A percentile compares a stretch with the other conserved stretches of the same genome.
phyloP scores from a whole-genome alignment of 2,888 invertebrate genomes.

The Julus scandinavius region DNA sequence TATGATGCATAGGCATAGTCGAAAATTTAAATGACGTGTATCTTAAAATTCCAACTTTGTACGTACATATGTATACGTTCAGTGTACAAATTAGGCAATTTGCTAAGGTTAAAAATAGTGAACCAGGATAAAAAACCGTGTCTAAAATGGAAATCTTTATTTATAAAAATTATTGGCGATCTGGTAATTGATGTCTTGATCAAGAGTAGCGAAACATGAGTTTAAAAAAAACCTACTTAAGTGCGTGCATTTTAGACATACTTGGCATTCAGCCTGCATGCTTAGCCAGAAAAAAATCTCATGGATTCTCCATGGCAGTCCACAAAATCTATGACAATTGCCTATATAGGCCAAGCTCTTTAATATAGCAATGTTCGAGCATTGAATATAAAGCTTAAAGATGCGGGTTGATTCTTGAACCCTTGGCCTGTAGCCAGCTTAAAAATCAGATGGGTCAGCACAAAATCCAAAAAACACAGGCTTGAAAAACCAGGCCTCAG shows the following conservation, averaged over 20 bases:
- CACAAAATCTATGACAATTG: not conserved
- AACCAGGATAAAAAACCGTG: not conserved
- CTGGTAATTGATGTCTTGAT: not conserved
- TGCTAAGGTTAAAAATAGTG: not conserved
- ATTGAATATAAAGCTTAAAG: too few relatives aligned
- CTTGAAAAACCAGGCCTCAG: too few relatives aligned
- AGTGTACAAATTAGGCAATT: not conserved
- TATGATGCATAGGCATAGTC: not conserved
- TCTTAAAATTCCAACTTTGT: not conserved
- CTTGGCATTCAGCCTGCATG: not conserved
- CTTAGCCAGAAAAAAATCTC: not conserved
- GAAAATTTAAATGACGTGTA: not conserved
- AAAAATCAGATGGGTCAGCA: too few relatives aligned
- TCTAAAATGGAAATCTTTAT: not conserved
- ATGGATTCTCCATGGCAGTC: too few relatives aligned
- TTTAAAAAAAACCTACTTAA: too few relatives aligned
- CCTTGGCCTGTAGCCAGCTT: too few relatives aligned
- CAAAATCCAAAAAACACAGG: too few relatives aligned
- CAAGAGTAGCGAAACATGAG: not conserved
- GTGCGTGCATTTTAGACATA: not conserved
- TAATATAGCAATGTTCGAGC: too few relatives aligned
- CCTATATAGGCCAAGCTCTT: not conserved
- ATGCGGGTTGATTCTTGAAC: too few relatives aligned
- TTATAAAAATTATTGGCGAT: not conserved
- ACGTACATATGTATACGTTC: too few relatives aligned